Conservation (phyloP, 2,113 vertebrate genomes). For the Engystomops pustulosus region DNA sequence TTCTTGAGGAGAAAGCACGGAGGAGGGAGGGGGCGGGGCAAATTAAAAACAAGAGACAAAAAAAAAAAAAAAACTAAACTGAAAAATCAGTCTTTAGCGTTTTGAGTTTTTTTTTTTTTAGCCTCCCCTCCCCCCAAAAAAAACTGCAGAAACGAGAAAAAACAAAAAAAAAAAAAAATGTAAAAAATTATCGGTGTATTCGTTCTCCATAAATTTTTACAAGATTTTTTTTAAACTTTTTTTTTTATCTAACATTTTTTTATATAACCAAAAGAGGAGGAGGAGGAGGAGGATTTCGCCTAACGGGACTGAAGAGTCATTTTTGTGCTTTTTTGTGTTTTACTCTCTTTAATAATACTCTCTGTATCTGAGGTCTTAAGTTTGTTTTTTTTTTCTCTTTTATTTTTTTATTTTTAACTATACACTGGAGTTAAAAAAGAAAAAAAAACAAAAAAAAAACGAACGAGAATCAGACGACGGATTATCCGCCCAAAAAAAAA, state of each 20-base stretch:
- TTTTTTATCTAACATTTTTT: slow-evolving; percentile 28
- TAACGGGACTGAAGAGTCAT: slow-evolving; percentile 86
- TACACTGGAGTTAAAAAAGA: slow-evolving; percentile 89
- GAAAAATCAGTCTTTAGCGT: too few species aligned
- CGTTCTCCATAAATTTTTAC: slow-evolving; percentile 44
- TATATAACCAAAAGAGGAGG: too few species aligned
- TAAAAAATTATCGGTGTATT: slow-evolving; percentile 26
- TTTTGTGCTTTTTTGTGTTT: slow-evolving; percentile 89
- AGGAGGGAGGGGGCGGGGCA: too few species aligned
- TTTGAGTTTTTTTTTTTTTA: too few species aligned
- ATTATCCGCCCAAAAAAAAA: slow-evolving; percentile 83
- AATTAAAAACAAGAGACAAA: too few species aligned
- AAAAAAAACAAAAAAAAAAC: slow-evolving; percentile 75
- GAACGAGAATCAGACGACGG: slow-evolving; percentile 80
- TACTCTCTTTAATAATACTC: slow-evolving; percentile 96
- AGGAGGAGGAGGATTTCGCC: slow-evolving; percentile 69
- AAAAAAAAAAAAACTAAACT: too few species aligned
- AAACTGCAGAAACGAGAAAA: too few species aligned
- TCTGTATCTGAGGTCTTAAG: slow-evolving; percentile 99
- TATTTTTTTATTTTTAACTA: too few species aligned
- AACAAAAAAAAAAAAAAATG: not conserved
- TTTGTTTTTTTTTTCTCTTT: slow-evolving; percentile 97
- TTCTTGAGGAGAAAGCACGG: too few species aligned
- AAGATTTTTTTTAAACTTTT: slow-evolving; percentile 27
- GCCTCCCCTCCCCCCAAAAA: too few species aligned